Percentiles rank a stretch among this genome's conserved stretches.
phyloP scores from a whole-genome alignment of 2,113 vertebrate genomes.

The Ancistrus triradiatus region DNA sequence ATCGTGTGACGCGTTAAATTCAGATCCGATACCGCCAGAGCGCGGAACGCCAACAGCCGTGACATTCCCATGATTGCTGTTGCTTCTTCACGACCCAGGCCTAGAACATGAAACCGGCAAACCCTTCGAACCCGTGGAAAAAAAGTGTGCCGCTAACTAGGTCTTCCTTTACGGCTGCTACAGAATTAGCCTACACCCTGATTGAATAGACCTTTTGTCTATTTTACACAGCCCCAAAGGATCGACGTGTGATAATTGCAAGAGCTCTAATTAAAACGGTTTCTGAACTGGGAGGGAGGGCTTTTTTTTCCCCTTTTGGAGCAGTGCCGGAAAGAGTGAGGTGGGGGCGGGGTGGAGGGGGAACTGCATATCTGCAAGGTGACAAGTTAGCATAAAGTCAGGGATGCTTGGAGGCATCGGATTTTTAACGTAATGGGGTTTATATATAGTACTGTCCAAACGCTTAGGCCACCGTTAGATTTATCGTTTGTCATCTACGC shows the following conservation, averaged over 20 bases:
- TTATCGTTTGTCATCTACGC: too few species aligned
- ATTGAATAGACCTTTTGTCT: conserved; percentile 49
- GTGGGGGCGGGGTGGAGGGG: conserved; percentile 44
- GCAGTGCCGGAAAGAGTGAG: too few species aligned
- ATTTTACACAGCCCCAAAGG: conserved; percentile 50
- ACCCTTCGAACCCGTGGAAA: too few species aligned
- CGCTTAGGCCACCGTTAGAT: too few species aligned
- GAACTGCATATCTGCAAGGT: conserved; percentile 16
- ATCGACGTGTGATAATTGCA: conserved; percentile 61
- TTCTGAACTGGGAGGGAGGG: conserved; percentile 60
- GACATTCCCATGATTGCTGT: too few species aligned
- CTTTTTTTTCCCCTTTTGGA: conserved; percentile 46
- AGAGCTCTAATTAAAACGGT: conserved; percentile 67
- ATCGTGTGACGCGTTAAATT: too few species aligned
- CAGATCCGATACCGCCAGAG: too few species aligned
- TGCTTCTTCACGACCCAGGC: too few species aligned
- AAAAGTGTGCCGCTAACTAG: conserved; percentile 45
- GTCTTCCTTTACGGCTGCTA: conserved; percentile 43
- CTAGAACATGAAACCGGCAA: too few species aligned
- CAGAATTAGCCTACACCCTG: conserved; percentile 46
- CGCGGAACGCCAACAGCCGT: too few species aligned
- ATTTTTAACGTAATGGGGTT: too few species aligned
- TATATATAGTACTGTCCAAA: too few species aligned
- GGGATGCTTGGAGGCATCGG: neutral
- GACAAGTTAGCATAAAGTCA: conserved; percentile 16